These are phyloP conservation scores for Nasonia oneida DNA, from an alignment of 2,888 invertebrate genomes.

Conservation along the genomic window DNA sequence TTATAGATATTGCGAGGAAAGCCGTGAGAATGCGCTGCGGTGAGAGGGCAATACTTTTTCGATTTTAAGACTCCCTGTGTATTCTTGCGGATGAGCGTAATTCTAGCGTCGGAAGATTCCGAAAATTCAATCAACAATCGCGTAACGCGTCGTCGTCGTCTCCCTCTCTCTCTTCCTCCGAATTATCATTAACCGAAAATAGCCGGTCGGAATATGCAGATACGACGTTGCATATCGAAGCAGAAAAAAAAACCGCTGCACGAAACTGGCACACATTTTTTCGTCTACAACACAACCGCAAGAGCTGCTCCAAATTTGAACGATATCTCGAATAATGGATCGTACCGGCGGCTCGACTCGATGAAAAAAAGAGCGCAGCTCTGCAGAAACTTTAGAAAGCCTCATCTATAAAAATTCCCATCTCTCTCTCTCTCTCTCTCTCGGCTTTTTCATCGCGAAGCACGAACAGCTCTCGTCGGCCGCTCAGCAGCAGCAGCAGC, in stretches of 20 bases:
- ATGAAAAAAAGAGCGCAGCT: not conserved
- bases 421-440: not conserved
- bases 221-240: not conserved
- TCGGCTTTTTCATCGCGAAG: slow-evolving; percentile 3
- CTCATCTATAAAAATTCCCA: not conserved
- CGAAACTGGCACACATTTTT: too few relatives aligned
- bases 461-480: not conserved
- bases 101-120: not conserved
- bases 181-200: slow-evolving; percentile 1
- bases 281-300: too few relatives aligned
- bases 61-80: slow-evolving; percentile 18
- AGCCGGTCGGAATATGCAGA: not conserved
- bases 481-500: not conserved
- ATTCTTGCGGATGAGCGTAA: not conserved
- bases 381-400: not conserved
- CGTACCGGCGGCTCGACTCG: too few relatives aligned
- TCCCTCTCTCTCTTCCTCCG: not conserved
- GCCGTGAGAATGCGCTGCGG: not conserved
- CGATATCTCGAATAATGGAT: too few relatives aligned
- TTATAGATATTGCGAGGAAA: not conserved
- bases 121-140: not conserved
- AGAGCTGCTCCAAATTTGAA: too few relatives aligned
- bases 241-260: too few relatives aligned
- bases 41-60: slow-evolving; percentile 37
- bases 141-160: too few relatives aligned